These are phyloP conservation scores for Aeoliscus strigatus DNA, from an alignment of 2,797 vertebrate species.

Conservation along the genomic window DNA sequence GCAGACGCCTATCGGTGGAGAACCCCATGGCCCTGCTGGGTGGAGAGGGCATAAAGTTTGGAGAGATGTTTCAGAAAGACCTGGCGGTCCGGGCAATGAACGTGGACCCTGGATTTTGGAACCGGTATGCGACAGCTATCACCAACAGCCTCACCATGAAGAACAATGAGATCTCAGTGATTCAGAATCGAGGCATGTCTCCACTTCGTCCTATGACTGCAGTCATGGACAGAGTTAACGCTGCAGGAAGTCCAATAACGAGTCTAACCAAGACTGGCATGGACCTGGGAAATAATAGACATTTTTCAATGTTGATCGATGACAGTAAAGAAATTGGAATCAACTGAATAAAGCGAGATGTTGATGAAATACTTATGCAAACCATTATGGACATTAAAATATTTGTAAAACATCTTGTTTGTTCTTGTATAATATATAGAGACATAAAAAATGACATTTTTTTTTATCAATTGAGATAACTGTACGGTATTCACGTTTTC, in stretches of 20 bases:
- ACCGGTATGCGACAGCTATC: conserved; percentile 90
- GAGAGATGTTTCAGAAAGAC: conserved; percentile 94
- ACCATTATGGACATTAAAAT: conserved; percentile 54
- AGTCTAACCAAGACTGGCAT: conserved; percentile 83
- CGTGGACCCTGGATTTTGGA: conserved; percentile 93
- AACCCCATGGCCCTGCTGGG: conserved; percentile 91
- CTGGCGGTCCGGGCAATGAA: conserved; percentile 89
- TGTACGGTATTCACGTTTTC: conserved; percentile 46
- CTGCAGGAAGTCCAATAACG: conserved; percentile 77
- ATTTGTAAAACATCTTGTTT: conserved; percentile 64
- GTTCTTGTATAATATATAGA: conserved; percentile 62
- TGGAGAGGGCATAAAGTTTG: conserved; percentile 87
- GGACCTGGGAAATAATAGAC: conserved; percentile 82
- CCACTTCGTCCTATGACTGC: conserved; percentile 82
- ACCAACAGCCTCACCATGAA: conserved; percentile 92
- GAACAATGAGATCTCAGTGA: conserved; percentile 98
- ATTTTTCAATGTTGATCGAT: conserved; percentile 93
- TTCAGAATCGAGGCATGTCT: conserved; percentile 90
- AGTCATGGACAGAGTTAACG: conserved; percentile 84
- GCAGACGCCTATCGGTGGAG: conserved; percentile 90
- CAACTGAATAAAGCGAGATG: conserved; percentile 76
- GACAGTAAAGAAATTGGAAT: conserved; percentile 97
- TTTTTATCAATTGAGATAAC: conserved; percentile 54
- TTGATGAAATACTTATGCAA: conserved; percentile 65
- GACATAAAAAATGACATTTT: conserved; percentile 45